Evolutionary conservation across 2,113 vertebrate species (phyloP).

Genomic region (Alligator mississippiensis): DNA sequence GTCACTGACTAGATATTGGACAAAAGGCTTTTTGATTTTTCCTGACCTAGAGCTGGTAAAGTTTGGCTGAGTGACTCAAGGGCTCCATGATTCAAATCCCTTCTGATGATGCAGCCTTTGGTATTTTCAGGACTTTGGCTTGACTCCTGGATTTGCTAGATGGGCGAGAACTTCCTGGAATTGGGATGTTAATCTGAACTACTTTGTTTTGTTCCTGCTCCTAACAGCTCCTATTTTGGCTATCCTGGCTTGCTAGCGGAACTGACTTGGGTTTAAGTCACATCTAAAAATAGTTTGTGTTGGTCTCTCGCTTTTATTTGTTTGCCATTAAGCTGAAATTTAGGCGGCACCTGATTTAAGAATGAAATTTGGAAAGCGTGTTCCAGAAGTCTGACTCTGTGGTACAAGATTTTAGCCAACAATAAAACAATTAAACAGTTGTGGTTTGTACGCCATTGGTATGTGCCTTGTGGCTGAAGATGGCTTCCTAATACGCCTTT

Average conservation of each 20-base stretch:
- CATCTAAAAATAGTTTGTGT: not conserved
- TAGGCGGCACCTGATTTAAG: not conserved
- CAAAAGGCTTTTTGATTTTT: constrained; percentile 54
- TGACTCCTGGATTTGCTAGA: constrained; percentile 66
- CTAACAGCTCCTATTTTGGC: constrained; percentile 63
- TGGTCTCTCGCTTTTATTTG: not conserved
- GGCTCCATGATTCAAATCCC: constrained; percentile 64
- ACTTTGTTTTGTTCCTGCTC: constrained; percentile 58
- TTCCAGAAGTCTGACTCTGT: not conserved
- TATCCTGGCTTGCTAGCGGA: not conserved
- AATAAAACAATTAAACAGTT: not conserved
- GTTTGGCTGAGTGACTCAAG: constrained; percentile 60
- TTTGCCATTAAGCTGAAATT: not conserved
- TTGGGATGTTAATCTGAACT: constrained; percentile 54
- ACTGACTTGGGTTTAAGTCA: constrained; percentile 19
- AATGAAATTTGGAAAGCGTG: not conserved
- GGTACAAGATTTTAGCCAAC: not conserved
- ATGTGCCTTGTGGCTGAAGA: not conserved
- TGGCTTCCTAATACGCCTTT: no score
- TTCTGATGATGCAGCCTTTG: constrained; percentile 54
- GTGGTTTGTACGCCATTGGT: not conserved
- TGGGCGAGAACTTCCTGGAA: constrained; percentile 72
- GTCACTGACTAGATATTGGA: not conserved
- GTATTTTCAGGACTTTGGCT: constrained; percentile 60
- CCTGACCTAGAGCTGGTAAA: not conserved